Evolutionary conservation across 1,140 invertebrate genomes (phyloP), one percentile per base, ranked within the genome.

Genomic region (Araneus ventricosus): DNA sequence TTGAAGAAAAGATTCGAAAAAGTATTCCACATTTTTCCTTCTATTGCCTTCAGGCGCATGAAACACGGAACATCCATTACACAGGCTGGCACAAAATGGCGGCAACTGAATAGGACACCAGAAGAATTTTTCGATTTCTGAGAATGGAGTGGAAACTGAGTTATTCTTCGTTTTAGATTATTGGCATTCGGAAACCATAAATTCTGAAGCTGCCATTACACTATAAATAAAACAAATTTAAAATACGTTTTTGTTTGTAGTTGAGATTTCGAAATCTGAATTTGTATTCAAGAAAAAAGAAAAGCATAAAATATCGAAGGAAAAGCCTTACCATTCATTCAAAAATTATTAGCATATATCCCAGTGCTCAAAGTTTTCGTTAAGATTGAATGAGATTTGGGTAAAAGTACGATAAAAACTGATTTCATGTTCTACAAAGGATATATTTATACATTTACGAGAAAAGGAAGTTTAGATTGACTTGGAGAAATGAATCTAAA

Each of bases 41-140:
- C 87, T n/a, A 45, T 75, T 57, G 17, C 59, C 87, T 75, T 75
- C 87, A 37, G 87, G 87, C 52, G 17, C 45, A 75, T 75, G 70
- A 61, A 88, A 88, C 87, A 88, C 61, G 87, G 45, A 88, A 88
- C 87, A 75, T 88, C 87, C 87, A 88, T 88, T 88, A 88, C 84
- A 82, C 80, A 41, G 80, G 27, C 52, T 61, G 85, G 85, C 59
- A 61, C 85, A 88, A 88, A 88, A 88, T 88, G 87, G 87, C 87
- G 61, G 41, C 34, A 7, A 67, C 85, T 63, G 85, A 63, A 87
- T 75, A 34, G 61, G 87, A 87, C 85, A 61, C 52, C 85, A 61
- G 27, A 67, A 75, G 63, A 88, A 87, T 87, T 45, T 87, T 87
- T 87, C 85, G 85, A 61, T 61, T 87, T 39, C 52, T 87, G 52